Percentiles rank a stretch among this genome's conserved stretches.
Evolutionary conservation across 2,113 vertebrate species (phyloP).

Genomic region (Lonchura striata): DNA sequence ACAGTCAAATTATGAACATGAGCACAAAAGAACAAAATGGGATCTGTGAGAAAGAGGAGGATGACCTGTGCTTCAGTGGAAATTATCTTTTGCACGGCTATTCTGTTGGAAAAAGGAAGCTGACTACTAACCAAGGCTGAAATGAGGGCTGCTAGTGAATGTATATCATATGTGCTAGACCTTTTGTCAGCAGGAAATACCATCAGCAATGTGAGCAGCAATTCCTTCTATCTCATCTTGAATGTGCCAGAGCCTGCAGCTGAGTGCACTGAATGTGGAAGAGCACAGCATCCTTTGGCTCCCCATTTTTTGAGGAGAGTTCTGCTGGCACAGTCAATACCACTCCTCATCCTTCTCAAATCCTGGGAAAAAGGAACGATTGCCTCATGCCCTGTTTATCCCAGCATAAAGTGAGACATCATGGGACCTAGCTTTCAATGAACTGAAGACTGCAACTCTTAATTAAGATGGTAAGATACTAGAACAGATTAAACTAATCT

Average conservation of each 20-base stretch:
- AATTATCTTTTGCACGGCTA: background rate
- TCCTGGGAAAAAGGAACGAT: background rate
- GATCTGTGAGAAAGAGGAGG: background rate
- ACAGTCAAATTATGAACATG: background rate
- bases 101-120: background rate
- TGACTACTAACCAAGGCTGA: background rate
- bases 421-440: background rate
- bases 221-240: background rate
- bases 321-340: background rate
- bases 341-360: background rate
- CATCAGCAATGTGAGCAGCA: background rate
- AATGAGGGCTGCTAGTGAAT: background rate
- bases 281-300: background rate
- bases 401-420: background rate
- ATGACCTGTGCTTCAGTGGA: background rate
- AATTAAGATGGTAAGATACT: background rate
- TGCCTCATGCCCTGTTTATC: background rate
- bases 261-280: background rate
- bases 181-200: background rate
- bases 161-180: background rate
- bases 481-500: background rate
- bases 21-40: background rate
- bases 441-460: background rate
- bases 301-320: background rate
- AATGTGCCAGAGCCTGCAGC: background rate